These are phyloP conservation scores for Phrynosoma platyrhinos DNA, from an alignment of 2,113 vertebrate genomes.

Conservation along the genomic window DNA sequence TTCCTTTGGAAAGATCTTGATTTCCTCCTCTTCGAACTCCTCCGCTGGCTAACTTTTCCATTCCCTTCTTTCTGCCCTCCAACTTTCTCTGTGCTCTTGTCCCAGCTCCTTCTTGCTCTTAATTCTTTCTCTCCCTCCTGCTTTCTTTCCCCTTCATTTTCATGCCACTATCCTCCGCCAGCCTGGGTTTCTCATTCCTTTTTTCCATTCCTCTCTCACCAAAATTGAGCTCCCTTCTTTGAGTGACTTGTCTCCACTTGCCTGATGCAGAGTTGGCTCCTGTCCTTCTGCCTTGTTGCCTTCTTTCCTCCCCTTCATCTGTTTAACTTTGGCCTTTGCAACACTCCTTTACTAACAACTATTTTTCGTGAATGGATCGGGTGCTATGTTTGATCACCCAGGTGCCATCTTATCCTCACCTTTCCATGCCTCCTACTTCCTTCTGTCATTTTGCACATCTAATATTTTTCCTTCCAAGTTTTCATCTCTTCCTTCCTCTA, in stretches of 20 bases:
- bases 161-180: conserved; percentile 51
- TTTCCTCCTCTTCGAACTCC: rapidly evolving
- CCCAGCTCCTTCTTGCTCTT: not conserved
- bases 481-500: not conserved
- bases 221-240: not conserved
- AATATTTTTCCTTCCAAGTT: not conserved
- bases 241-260: not conserved
- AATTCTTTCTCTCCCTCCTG: conserved; percentile 4
- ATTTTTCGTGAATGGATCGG: too few species aligned
- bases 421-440: too few species aligned
- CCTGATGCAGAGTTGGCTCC: not conserved
- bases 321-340: too few species aligned
- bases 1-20: too few species aligned
- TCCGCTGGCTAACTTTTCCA: not conserved
- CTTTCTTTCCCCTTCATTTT: not conserved
- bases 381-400: too few species aligned
- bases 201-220: not conserved
- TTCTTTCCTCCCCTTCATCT: too few species aligned
- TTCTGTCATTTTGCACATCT: not conserved
- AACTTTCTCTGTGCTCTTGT: not conserved
- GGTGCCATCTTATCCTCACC: too few species aligned
- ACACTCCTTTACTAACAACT: too few species aligned
- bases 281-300: too few species aligned
- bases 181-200: conserved; percentile 45
- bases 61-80: not conserved